Evolutionary conservation across 1,140 invertebrate species (phyloP).

Genomic region (Sitobion miscanthi): DNA sequence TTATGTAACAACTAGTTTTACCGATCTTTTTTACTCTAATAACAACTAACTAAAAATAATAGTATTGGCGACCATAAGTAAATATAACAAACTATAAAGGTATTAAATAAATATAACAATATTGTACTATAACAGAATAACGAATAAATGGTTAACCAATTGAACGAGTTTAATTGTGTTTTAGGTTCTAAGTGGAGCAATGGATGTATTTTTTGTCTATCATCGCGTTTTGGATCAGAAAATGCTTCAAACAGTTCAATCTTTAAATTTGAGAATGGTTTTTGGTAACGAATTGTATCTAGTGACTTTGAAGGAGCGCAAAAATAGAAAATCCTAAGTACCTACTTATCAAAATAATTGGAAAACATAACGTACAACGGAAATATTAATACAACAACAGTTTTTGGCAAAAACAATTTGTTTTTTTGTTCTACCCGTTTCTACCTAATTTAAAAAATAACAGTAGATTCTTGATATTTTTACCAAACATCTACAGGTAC

Average conservation of each 20-base stretch:
- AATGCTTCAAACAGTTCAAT: not conserved
- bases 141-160: not conserved
- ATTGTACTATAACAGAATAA: not conserved
- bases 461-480: too few species aligned
- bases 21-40: not conserved
- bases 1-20: conserved; percentile 12
- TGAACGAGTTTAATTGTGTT: not conserved
- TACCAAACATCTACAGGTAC: too few species aligned
- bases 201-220: not conserved
- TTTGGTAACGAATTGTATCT: not conserved
- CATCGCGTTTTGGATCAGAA: not conserved
- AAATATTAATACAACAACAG: too few species aligned
- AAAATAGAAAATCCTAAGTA: not conserved
- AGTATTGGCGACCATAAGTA: not conserved
- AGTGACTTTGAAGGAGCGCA: not conserved
- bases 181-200: not conserved
- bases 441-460: too few species aligned
- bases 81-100: not conserved
- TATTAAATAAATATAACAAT: not conserved
- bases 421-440: too few species aligned
- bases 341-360: not conserved
- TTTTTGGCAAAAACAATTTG: too few species aligned
- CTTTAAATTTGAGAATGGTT: not conserved
- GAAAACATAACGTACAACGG: not conserved
- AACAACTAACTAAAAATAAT: not conserved